phyloP scores from a whole-genome alignment of 2,113 vertebrate genomes.

The Sapayoa aenigma region DNA sequence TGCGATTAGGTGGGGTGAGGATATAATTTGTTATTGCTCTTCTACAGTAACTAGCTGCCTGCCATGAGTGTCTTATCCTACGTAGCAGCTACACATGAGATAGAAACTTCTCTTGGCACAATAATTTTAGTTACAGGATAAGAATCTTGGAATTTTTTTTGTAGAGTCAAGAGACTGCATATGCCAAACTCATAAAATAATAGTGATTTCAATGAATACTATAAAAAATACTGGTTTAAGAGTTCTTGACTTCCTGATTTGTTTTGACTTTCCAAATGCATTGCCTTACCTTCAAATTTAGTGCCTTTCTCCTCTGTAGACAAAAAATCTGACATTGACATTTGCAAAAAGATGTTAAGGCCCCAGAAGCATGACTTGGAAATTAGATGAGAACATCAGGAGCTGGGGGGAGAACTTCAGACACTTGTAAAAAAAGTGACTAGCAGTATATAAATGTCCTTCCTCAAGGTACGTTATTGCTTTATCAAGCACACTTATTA shows the following conservation, averaged over 20 bases:
- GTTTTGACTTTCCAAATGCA: neutral
- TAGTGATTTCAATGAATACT: neutral
- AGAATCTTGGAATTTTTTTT: neutral
- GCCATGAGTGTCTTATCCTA: neutral
- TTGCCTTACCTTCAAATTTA: neutral
- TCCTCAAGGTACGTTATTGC: neutral
- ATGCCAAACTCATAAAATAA: neutral
- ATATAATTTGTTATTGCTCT: neutral
- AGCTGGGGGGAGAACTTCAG: neutral
- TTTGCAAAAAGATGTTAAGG: neutral
- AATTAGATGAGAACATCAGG: conserved; percentile 30
- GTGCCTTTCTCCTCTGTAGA: neutral
- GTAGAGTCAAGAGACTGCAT: neutral
- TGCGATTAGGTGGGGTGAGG: neutral
- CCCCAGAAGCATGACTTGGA: conserved; percentile 21
- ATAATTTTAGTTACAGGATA: neutral
- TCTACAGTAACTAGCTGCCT: neutral
- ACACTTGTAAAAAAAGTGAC: neutral
- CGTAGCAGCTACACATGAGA: neutral
- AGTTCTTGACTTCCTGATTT: neutral
- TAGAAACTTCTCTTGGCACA: neutral
- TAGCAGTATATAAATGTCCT: neutral
- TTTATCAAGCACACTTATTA: neutral
- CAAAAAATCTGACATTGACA: neutral
- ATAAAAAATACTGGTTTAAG: neutral